phyloP scores from a whole-genome alignment of 2,113 vertebrate species.

The Lophochroa leadbeateri region DNA sequence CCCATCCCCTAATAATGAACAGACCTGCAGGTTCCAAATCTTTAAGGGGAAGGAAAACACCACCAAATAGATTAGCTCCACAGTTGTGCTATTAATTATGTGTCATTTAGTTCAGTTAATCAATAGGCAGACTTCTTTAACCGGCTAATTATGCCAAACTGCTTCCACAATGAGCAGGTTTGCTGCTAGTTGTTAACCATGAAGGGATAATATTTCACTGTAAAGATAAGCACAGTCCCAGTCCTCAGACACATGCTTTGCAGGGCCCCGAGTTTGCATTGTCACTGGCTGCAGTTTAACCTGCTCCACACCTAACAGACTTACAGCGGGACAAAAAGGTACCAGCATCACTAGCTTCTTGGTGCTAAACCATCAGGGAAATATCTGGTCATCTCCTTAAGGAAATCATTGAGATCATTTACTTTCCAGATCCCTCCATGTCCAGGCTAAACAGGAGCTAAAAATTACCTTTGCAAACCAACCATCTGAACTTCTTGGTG shows the following conservation, averaged over 20 bases:
- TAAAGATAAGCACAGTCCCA: not conserved
- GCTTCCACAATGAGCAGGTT: conserved; percentile 57
- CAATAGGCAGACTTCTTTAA: conserved; percentile 72
- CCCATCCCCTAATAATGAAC: not conserved
- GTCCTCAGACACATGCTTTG: conserved; percentile 1
- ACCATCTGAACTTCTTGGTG: not conserved
- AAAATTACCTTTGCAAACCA: not conserved
- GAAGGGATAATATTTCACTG: conserved; percentile 67
- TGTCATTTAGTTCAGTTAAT: conserved; percentile 72
- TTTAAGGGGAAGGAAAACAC: conserved; percentile 13
- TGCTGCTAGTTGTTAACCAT: conserved; percentile 46
- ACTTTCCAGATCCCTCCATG: not conserved
- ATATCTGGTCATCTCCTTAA: not conserved
- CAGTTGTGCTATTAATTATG: conserved; percentile 66
- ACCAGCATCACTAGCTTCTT: not conserved
- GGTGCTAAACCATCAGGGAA: not conserved
- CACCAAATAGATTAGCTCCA: conserved; percentile 51
- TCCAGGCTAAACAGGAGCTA: not conserved
- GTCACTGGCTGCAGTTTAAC: not conserved
- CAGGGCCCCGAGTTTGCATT: not conserved
- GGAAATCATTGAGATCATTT: not conserved
- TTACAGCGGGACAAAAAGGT: not conserved
- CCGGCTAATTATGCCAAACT: conserved; percentile 64
- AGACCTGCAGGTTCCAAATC: conserved; percentile 20
- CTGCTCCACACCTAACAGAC: not conserved